Base-by-base conservation (phyloP, 2,888 invertebrate species). In the Pinctada fucata region DNA sequence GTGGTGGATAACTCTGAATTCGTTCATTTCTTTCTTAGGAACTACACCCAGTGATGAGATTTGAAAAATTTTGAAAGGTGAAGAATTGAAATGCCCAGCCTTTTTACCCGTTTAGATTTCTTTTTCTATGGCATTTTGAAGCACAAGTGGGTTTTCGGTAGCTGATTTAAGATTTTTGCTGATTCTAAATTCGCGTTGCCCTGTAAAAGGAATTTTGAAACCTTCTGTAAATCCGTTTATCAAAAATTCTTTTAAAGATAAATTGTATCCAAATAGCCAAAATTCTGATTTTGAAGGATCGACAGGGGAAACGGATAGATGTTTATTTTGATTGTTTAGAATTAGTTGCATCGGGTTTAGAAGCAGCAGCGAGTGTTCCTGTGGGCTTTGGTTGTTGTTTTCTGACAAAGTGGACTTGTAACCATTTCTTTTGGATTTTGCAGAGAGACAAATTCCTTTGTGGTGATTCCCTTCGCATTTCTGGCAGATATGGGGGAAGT, bases 1-100 rank as follows among this genome's bases (percentile, higher is more conserved):
- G 63, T 79, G 69, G 48, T 79, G 78, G n/a, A 75, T 79, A 10
- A 79, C 3, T 3, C 78, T 51, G 31, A 75, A 79, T 16, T 75
- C 10, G 8, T 64, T 70, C 31, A 5, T 3, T 65, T 65, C 52
- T 48, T 71, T 72, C 47, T 76, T 76, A 2, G 76, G 66, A 8
- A 77, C 67, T 4, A 72, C 13, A 63, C 76, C 76, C 10, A 77
- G 48, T 3, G 72, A 73, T 58, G 71, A 71, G 2, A 65, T 10
- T 13, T 47, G 49, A 52, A 79, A 68, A 70, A 78, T 73, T 48
- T 16, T 5, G 48, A 81, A 68, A 64, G 79, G 72, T 4, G 71
- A n/a, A 1, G 6, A 10, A 16, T 64, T 6, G 65, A 79, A 82
- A 4, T 76, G 81, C 45, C 79, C 79, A 5, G 70, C 70, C 10